A percentile compares a stretch with the other conserved stretches of the same genome.
Evolutionary conservation across 2,797 vertebrate species (phyloP).

Genomic region (Chlorospingus semifuscus): DNA sequence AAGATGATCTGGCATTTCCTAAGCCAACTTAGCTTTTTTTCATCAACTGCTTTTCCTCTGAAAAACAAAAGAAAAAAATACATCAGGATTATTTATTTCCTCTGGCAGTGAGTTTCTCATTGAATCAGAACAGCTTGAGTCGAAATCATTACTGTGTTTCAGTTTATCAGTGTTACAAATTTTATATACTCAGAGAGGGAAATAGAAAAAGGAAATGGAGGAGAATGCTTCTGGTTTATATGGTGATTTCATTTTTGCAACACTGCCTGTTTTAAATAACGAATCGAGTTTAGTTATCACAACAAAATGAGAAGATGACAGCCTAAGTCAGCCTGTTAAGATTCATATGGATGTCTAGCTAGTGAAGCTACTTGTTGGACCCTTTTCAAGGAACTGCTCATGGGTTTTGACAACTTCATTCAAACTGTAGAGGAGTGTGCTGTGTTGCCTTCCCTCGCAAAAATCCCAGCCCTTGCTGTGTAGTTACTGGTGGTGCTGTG

Average conservation of each 20-base stretch:
- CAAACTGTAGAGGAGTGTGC: not conserved
- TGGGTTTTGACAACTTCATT: conserved; percentile 15
- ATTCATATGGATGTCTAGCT: not conserved
- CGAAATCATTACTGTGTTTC: not conserved
- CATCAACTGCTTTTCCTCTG: not conserved
- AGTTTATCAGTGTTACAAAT: not conserved
- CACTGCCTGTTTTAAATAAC: not conserved
- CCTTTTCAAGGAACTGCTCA: not conserved
- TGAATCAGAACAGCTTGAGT: not conserved
- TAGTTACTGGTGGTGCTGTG: not conserved
- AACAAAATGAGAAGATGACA: not conserved
- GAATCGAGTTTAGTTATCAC: not conserved
- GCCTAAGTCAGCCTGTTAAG: not conserved
- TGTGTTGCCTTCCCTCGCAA: not conserved
- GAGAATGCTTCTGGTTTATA: not conserved
- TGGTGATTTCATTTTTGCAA: not conserved
- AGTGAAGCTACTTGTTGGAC: not conserved
- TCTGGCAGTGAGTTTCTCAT: not conserved
- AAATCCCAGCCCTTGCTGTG: not conserved
- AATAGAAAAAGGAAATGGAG: not conserved
- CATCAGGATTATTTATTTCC: not conserved
- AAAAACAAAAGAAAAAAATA: not conserved
- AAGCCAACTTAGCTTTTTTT: not conserved
- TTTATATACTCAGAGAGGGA: not conserved
- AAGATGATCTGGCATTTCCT: not conserved